Evolutionary conservation across 2,797 vertebrate genomes (phyloP).

Genomic region (Okamejei kenojei): DNA sequence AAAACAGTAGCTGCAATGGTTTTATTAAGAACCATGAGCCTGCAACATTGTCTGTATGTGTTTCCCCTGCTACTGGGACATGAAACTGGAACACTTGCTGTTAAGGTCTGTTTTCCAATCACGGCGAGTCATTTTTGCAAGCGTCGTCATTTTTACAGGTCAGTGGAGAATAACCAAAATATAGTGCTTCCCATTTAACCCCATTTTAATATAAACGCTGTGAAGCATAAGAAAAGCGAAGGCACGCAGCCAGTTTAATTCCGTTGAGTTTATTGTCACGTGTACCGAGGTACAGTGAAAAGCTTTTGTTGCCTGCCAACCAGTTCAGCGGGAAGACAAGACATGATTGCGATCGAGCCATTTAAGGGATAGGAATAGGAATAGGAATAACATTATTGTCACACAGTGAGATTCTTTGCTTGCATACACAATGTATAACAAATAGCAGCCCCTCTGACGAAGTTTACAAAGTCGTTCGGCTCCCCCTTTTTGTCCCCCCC

Average conservation of each 20-base stretch:
- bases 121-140: not conserved
- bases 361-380: too few species aligned
- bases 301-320: too few species aligned
- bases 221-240: not conserved
- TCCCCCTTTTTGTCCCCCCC: too few species aligned
- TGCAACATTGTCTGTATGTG: constrained; percentile 17
- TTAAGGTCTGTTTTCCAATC: constrained; percentile 25
- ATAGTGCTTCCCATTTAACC: not conserved
- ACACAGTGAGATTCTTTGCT: too few species aligned
- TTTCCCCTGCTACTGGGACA: constrained; percentile 19
- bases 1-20: constrained; percentile 25
- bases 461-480: too few species aligned
- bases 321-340: too few species aligned
- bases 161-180: constrained; percentile 15
- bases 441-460: too few species aligned
- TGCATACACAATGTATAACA: too few species aligned
- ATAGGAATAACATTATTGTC: too few species aligned
- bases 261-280: too few species aligned
- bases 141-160: constrained; percentile 9
- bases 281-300: too few species aligned
- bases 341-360: too few species aligned
- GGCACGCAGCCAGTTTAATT: not conserved
- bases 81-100: not conserved
- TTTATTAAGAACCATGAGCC: not conserved
- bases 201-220: not conserved